Base-by-base conservation (phyloP, 2,113 vertebrate genomes). In the Gobiocypris rarus region DNA sequence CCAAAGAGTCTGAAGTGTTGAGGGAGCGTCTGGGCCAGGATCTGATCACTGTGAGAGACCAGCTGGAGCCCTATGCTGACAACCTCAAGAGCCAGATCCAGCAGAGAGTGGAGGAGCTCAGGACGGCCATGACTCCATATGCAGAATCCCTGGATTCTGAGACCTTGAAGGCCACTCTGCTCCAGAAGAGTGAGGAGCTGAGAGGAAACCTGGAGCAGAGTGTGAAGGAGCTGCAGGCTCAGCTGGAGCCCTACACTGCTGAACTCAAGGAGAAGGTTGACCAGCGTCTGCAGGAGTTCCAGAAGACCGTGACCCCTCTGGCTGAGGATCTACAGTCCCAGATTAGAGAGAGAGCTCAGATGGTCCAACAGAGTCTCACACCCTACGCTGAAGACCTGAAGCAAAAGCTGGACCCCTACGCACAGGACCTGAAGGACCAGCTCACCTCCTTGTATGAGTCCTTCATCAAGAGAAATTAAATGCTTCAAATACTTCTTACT, bases 61-160 rank as follows among this genome's bases (percentile, higher is more conserved):
- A 50, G 65, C 84, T 95, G 73, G 86, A 92, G 83, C 94, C 94
- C 50, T 93, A 90, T 56, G 92, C 96, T 0, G 88, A 94, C 43
- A 89, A 95, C 11, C 82, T 97, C 63, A 90, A 94, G 63, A 71
- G 26, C 0, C 63, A 91, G 26, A 90, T 97, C 88, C 95, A 94
- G 88, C 11, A 5, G 45, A 94, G 93, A 83, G 84, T 97, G 85
- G 93, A 96, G 84, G 93, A 94, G 61, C 90, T 98, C 26, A 93
- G 87, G 28, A 84, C 22, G 0, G 92, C 92, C 19, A 90, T 94
- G 0, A 86, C 87, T 70, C 79, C 89, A 17, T 85, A 89, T 28
- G 89, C 88, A 0, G 85, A 92, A 28, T 59, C 89, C 81, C 86
- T 92, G 83, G 87, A 88, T 48, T 15, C 91, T 2, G 87, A 91